Evolutionary conservation across 2,797 vertebrate genomes (phyloP), one percentile per base, ranked within the genome.

Genomic region (Pangasius mekongensis): DNA sequence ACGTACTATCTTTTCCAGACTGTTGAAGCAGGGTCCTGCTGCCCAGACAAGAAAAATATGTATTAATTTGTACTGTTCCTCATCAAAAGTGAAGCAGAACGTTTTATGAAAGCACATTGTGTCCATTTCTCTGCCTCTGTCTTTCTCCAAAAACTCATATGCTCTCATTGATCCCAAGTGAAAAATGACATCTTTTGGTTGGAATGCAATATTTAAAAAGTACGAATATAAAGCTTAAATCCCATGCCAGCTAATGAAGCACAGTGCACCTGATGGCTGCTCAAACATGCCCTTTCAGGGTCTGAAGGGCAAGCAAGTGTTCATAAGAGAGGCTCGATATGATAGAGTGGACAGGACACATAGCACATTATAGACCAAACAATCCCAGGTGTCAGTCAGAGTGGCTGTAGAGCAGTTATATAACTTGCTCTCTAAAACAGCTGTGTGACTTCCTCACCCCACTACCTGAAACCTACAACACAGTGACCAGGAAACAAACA

Each of bases 11-110:
- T 91, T 92, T 91, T 91, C 88, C 89, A 90, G 85, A 90, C 88
- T 39, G 69, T 77, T 60, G 82, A 88, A 89, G 77, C 88, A 62
- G 87, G 84, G 81, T 78, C 87, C 90, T 89, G 90, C 89, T 88
- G 82, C 87, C 88, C 90, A 89, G 87, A 89, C 84, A 64, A 88
- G 90, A 92, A 90, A 89, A 89, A 91, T 88, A 82, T 77, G 87
- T 87, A 89, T 91, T 91, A 90, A 87, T 91, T 90, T 92, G 91
- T 91, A 89, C 85, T 87, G 77, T 91, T 91, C 89, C 83, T 60
- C 71, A 85, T 84, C 88, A 88, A 84, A 89, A 89, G 82, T 84
- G 85, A 86, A 87, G 87, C 83, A 91, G 87, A 90, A 87, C 80
- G 81, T 89, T 86, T 92, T 90, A 91, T 89, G 76, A 91, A 90